Conservation (phyloP, 2,797 vertebrate species). For the Artibeus jamaicensis region DNA sequence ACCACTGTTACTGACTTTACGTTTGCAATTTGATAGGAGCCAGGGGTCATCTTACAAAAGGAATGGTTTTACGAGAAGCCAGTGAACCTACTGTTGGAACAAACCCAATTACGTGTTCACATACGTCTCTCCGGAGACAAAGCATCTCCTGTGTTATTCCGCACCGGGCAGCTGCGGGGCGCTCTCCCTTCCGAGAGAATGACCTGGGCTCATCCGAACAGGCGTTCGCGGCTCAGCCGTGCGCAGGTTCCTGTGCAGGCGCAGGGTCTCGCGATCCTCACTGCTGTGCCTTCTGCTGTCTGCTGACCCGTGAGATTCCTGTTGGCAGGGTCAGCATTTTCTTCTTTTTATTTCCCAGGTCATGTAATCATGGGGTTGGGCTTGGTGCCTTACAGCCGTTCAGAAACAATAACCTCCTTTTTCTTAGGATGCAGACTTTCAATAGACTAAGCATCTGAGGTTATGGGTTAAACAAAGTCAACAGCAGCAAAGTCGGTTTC, state of each 20-base stretch:
- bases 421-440: conserved; percentile 57
- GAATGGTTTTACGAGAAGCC: background rate
- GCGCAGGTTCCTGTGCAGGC: background rate
- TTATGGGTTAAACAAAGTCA: background rate
- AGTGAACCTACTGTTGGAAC: background rate
- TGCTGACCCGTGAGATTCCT: conserved; percentile 16
- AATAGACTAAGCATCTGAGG: background rate
- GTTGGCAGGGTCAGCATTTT: conserved; percentile 67
- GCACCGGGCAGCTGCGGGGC: background rate
- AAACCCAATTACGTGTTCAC: background rate
- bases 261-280: conserved; percentile 21
- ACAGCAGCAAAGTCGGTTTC: background rate
- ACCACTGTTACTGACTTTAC: background rate
- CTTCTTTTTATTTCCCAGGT: conserved; percentile 43
- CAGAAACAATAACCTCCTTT: conserved; percentile 65
- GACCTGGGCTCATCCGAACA: background rate
- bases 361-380: conserved; percentile 57
- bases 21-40: background rate
- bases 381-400: conserved; percentile 41
- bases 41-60: background rate
- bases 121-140: background rate
- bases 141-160: background rate
- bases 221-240: background rate
- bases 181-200: background rate
- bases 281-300: background rate